Percentiles rank a stretch among this genome's conserved stretches.
phyloP scores from a whole-genome alignment of 2,888 invertebrate species.

The Megamerina dolium region DNA sequence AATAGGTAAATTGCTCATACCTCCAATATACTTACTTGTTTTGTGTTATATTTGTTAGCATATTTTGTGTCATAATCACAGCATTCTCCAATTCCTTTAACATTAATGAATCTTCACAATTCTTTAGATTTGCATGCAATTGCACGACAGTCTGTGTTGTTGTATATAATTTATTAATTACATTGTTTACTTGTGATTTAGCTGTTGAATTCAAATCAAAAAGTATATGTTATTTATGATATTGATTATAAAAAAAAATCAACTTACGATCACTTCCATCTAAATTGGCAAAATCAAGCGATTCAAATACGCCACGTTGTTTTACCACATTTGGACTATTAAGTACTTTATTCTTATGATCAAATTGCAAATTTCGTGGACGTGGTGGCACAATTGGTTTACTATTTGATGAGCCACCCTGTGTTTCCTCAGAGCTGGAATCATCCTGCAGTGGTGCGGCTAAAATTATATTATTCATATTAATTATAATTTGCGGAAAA shows the following conservation, averaged over 20 bases:
- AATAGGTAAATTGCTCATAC: too few species aligned
- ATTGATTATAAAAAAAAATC: background rate
- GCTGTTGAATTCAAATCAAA: constrained; percentile 47
- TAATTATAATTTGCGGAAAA: background rate
- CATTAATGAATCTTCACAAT: constrained; percentile 44
- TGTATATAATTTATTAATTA: constrained; percentile 53
- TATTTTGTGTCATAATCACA: constrained; percentile 50
- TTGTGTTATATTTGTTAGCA: constrained; percentile 49
- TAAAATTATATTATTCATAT: constrained; percentile 3
- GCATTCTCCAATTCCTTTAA: constrained; percentile 50
- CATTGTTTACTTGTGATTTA: constrained; percentile 58
- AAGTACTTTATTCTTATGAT: constrained; percentile 50
- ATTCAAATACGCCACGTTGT: constrained; percentile 34
- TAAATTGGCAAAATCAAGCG: constrained; percentile 29
- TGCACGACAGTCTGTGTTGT: constrained; percentile 49
- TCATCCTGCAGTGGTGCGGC: constrained; percentile 58
- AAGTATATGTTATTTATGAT: background rate
- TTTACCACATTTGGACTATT: constrained; percentile 35
- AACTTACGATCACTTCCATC: constrained; percentile 42
- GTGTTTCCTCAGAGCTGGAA: constrained; percentile 70
- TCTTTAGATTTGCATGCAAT: constrained; percentile 47
- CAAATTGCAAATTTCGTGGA: constrained; percentile 60
- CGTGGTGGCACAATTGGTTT: constrained; percentile 61
- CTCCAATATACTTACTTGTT: constrained; percentile 33
- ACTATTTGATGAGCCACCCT: constrained; percentile 38